Base-by-base conservation (phyloP, 2,113 vertebrate species). In the Channa maculata region DNA sequence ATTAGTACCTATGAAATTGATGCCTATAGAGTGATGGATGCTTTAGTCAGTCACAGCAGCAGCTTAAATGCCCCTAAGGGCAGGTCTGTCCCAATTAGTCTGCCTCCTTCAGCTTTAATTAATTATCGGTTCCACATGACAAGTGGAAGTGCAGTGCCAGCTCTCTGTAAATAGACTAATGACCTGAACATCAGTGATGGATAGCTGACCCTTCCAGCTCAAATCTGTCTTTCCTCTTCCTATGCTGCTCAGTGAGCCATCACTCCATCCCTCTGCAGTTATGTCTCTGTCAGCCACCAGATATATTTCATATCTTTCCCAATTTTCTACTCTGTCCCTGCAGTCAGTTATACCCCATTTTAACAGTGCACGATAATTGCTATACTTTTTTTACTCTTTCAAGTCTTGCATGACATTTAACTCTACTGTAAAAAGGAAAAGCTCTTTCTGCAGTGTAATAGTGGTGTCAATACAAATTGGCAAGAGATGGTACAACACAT, bases 101-200 rank as follows among this genome's bases (percentile, higher is more conserved):
- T 53, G 66, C 54, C 61, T 37, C 8, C 48, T 80, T 85, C 77
- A 71, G 82, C 78, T 89, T 86, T 90, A 90, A 93, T 92, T 89
- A 91, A 88, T 84, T 91, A 92, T 90, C 73, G 84, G 90, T 72
- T 88, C 82, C 77, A 65, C 82, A 57, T 87, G 86, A 80, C 82
- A 59, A 74, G 71, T 5, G 75, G 74, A 79, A 80, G 80, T 13
- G 6, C 66, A 65, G 67, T 65, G 80, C 61, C 55, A 68, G 79
- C 58, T 74, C 82, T 68, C 64, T 60, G 76, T 10, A 74, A 72
- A 85, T 45, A 76, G 72, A 89, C 72, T 62, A 65, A 79, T 81
- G 80, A 88, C 75, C 65, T 68, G 51, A 73, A 51, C 5, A 6
- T 44, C 66, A 0, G 71, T 59, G 79, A 85, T 73, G 71, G 80